Evolutionary conservation across 92 coral and sea anemone species (phyloP).

Genomic region (Umimayanthus kanabou): DNA sequence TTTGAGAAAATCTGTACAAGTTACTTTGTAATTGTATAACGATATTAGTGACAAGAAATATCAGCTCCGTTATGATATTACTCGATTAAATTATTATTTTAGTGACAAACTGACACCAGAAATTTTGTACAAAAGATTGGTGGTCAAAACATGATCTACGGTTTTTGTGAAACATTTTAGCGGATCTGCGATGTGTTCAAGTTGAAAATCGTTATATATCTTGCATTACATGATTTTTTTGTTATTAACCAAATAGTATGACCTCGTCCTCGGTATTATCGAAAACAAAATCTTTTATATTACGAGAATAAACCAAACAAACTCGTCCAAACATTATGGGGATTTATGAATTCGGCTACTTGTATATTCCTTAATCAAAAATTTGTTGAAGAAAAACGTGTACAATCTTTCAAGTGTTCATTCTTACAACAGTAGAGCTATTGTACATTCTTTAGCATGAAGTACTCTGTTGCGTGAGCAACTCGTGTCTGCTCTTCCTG

Average conservation of each 20-base stretch:
- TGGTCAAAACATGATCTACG: neutral
- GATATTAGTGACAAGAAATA: too few species aligned
- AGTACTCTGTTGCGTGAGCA: conserved; percentile 24
- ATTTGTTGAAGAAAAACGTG: neutral
- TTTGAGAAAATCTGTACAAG: neutral
- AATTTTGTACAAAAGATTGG: neutral
- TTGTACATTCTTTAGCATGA: neutral
- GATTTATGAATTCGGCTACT: neutral
- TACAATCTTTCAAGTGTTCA: too few species aligned
- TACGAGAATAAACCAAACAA: neutral
- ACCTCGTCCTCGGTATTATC: conserved; percentile 11
- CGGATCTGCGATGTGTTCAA: neutral
- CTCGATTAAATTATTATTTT: too few species aligned
- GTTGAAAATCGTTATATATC: neutral
- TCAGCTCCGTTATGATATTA: neutral
- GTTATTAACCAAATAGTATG: neutral
- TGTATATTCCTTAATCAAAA: neutral
- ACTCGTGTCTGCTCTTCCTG: neutral
- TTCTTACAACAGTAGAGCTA: too few species aligned
- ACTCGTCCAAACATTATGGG: neutral
- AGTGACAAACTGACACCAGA: neutral
- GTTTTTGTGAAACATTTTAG: neutral
- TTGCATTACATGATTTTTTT: conserved; percentile 21
- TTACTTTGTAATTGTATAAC: too few species aligned
- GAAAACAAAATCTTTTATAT: neutral